phyloP scores from a whole-genome alignment of 2,113 vertebrate genomes.

The Ochotona curzoniae region DNA sequence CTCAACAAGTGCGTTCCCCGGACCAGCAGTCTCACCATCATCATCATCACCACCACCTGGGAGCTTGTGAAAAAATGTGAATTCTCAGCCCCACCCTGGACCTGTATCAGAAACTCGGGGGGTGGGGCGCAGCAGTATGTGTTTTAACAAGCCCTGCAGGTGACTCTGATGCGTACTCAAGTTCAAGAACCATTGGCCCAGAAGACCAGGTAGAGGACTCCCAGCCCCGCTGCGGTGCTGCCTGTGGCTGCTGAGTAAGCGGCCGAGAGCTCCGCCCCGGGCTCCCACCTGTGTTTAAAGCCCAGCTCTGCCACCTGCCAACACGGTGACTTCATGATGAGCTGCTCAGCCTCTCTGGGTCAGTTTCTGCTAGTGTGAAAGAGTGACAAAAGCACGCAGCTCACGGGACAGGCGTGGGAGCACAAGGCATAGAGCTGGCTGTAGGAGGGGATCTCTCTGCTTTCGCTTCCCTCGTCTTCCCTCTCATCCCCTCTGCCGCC shows the following conservation, averaged over 20 bases:
- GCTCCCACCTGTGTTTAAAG: slow-evolving; percentile 12
- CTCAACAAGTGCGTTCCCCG: not conserved
- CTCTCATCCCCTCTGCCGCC: not conserved
- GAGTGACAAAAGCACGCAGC: not conserved
- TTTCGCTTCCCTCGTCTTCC: not conserved
- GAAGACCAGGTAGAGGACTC: not conserved
- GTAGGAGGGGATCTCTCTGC: not conserved
- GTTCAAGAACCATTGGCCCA: slow-evolving; percentile 50
- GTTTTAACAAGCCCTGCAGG: slow-evolving; percentile 74
- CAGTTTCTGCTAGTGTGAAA: not conserved
- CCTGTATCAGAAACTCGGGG: slow-evolving; percentile 64
- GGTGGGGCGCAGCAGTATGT: slow-evolving; percentile 47
- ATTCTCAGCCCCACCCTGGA: slow-evolving; percentile 54
- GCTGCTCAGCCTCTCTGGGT: not conserved
- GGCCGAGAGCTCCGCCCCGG: not conserved
- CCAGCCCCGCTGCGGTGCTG: not conserved
- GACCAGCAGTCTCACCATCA: not conserved
- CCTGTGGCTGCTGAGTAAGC: slow-evolving; percentile 29
- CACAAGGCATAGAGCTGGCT: not conserved
- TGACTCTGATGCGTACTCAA: slow-evolving; percentile 23
- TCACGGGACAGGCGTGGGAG: not conserved
- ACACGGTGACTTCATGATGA: not conserved
- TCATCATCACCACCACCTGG: not conserved
- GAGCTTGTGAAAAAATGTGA: slow-evolving; percentile 63
- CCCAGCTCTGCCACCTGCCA: not conserved